Evolutionary conservation across 2,797 vertebrate genomes (phyloP), one percentile per base, ranked within the genome.

Genomic region (Huso huso): DNA sequence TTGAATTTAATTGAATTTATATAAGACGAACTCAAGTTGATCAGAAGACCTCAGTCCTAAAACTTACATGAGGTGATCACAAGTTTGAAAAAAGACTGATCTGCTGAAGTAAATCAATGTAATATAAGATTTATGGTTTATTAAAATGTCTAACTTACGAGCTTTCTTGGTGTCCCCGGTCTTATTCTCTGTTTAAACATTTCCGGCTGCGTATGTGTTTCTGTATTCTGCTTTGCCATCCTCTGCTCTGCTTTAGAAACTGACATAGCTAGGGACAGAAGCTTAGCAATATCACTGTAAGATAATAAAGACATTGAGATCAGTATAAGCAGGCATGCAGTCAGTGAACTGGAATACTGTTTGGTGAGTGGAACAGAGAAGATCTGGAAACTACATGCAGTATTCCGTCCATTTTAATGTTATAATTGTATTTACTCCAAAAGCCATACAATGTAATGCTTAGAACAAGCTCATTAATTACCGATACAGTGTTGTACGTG

Each of bases 221-320:
- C 48, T 12, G 61, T 50, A 9, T 58, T 10, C 51, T 10, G n/a
- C 52, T 69, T 15, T 58, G 50, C 10, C 23, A 60, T 10, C 13
- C 62, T 63, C n/a, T 55, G 64, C 12, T 59, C 58, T 49, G 53
- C 62, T 63, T 67, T 51, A 58, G 49, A 59, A 48, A 48, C n/a
- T 69, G 72, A 71, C 72, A 51, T 37, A 37, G 74, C 62, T 68
- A 64, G 65, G 53, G 50, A 72, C 73, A 58, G 1, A 73, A 81
- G 77, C 77, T 89, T 83, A 90, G 78, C 68, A 73, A 77, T 59
- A 73, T 79, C 67, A 12, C 65, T 64, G 57, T 63, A 84, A 82
- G 83, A 79, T 83, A 66, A 85, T 85, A 86, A 70, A 70, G 71
- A 79, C 89, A 92, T 92, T 93, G 87, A 73, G 81, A 83, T 85